phyloP scores from a whole-genome alignment of 2,797 vertebrate genomes.

The Margarornis squamiger region DNA sequence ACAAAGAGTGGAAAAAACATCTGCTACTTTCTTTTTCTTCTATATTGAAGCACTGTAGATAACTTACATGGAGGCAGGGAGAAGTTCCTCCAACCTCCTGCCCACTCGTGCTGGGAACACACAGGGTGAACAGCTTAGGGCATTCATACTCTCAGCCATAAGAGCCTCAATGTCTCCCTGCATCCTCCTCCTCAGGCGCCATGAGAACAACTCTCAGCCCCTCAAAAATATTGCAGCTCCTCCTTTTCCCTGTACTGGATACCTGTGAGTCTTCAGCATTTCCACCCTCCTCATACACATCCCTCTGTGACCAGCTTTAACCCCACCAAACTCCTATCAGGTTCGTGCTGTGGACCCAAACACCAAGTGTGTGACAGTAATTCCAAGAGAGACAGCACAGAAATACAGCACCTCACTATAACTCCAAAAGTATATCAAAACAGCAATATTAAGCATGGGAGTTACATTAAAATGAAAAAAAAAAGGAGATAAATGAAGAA shows the following conservation, averaged over 20 bases:
- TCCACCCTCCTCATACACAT: rapidly evolving
- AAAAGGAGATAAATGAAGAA: background rate
- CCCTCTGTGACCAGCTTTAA: background rate
- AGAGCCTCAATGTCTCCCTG: background rate
- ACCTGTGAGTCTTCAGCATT: background rate
- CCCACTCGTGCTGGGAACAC: rapidly evolving
- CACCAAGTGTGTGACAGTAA: background rate
- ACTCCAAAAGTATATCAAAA: background rate
- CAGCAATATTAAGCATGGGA: background rate
- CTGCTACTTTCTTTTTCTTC: background rate
- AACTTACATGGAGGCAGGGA: background rate
- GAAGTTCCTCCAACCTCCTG: background rate
- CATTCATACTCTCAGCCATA: background rate
- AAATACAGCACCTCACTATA: background rate
- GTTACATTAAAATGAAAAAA: background rate
- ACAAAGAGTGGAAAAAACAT: background rate
- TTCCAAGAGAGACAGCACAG: background rate
- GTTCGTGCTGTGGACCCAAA: background rate
- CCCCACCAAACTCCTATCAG: background rate
- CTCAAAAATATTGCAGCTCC: background rate
- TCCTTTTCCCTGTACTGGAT: background rate
- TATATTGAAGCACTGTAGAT: background rate
- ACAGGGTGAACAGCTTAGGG: background rate
- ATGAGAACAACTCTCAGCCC: background rate
- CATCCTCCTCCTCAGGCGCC: background rate